Conservation (phyloP, 2,113 vertebrate genomes). For the Micronycteris hirsuta region DNA sequence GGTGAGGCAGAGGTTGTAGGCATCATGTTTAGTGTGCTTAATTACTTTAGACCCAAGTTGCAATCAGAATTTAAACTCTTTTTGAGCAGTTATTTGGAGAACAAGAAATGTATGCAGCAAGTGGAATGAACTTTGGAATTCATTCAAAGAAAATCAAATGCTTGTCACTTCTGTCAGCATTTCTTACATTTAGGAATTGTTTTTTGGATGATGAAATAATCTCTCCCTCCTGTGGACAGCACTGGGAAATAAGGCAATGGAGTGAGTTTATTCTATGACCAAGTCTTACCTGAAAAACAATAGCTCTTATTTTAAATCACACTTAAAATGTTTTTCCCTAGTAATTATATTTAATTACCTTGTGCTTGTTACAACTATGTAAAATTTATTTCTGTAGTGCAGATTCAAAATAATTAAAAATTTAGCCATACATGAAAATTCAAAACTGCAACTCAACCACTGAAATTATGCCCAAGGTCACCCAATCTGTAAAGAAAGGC, state of each 20-base stretch:
- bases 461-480: not conserved
- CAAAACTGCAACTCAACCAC: not conserved
- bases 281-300: slow-evolving; percentile 44
- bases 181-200: slow-evolving; percentile 41
- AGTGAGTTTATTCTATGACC: not conserved
- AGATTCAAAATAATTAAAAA: slow-evolving; percentile 26
- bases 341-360: not conserved
- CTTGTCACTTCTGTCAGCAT: slow-evolving; percentile 45
- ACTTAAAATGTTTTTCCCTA: not conserved
- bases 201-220: slow-evolving; percentile 40
- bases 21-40: not conserved
- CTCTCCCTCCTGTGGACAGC: slow-evolving; percentile 16
- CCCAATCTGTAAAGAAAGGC: not conserved
- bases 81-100: slow-evolving; percentile 23
- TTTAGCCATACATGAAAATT: not conserved
- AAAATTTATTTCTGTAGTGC: not conserved
- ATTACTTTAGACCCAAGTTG: not conserved
- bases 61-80: not conserved
- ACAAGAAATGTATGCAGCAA: slow-evolving; percentile 2
- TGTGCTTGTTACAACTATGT: not conserved
- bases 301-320: slow-evolving; percentile 33
- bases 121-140: slow-evolving; percentile 44
- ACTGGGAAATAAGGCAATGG: slow-evolving; percentile 27
- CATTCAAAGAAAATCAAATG: slow-evolving; percentile 48
- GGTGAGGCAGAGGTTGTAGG: not conserved